These are phyloP conservation scores for Nannobrachium achirus DNA, from an alignment of 2,113 vertebrate species.

Conservation along the genomic window DNA sequence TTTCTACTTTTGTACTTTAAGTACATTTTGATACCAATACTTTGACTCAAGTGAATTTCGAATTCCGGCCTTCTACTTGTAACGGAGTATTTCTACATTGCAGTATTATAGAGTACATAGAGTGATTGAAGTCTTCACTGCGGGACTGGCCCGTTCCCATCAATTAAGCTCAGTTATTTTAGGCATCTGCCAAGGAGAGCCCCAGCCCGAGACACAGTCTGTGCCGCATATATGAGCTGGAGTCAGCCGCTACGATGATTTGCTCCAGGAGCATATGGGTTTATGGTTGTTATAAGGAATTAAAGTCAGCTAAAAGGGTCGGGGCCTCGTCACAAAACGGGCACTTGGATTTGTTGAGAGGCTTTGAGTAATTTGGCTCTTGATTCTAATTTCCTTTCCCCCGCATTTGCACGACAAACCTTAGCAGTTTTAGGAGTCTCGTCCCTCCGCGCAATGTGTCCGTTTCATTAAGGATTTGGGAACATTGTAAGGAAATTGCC, in stretches of 20 bases:
- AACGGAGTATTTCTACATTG: too few species aligned
- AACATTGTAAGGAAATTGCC: conserved; percentile 1
- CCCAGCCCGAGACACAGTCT: conserved; percentile 39
- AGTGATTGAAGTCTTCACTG: conserved; percentile 29
- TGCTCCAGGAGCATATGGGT: conserved; percentile 32
- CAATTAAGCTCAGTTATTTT: conserved; percentile 60
- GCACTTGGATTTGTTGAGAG: conserved; percentile 17
- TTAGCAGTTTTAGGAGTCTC: neutral
- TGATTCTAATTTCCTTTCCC: conserved; percentile 5
- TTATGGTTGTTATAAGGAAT: conserved; percentile 45
- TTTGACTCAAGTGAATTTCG: too few species aligned
- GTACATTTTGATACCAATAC: too few species aligned
- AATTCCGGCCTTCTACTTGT: too few species aligned
- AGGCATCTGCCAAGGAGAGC: conserved; percentile 56
- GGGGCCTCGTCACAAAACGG: conserved; percentile 5
- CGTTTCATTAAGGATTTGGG: conserved; percentile 12
- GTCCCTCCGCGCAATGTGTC: conserved; percentile 23
- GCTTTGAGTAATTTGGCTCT: neutral
- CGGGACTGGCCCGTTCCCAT: conserved; percentile 44
- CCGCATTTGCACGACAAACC: neutral
- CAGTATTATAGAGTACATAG: too few species aligned
- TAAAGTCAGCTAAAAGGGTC: conserved; percentile 39
- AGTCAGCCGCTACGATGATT: conserved; percentile 45
- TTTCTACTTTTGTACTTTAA: too few species aligned
- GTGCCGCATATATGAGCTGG: conserved; percentile 25